A percentile compares a stretch with the other conserved stretches of the same genome.
phyloP scores from a whole-genome alignment of 1,140 invertebrate genomes.

The Drosophila navojoa region DNA sequence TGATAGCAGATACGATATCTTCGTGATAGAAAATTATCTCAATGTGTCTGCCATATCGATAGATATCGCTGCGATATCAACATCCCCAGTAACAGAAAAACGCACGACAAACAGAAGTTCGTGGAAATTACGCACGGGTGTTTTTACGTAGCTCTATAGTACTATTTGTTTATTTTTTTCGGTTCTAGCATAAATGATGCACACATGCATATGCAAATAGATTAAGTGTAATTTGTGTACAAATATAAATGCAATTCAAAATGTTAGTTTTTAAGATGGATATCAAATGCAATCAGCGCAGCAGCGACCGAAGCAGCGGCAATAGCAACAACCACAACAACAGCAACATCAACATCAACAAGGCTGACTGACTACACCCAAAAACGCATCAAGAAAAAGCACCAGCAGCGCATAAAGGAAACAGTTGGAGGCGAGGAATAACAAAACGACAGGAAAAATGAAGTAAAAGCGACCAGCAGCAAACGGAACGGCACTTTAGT shows the following conservation, averaged over 20 bases:
- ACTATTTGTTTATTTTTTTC: slow-evolving; percentile 53
- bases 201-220: slow-evolving; percentile 23
- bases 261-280: slow-evolving; percentile 37
- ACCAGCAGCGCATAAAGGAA: slow-evolving; percentile 13
- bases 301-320: slow-evolving; percentile 9
- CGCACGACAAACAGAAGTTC: slow-evolving; percentile 42
- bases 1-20: background rate
- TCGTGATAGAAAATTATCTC: slow-evolving; percentile 1
- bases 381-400: slow-evolving; percentile 15
- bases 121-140: slow-evolving; percentile 45
- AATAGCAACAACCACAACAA: slow-evolving; percentile 24
- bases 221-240: slow-evolving; percentile 40
- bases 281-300: slow-evolving; percentile 44
- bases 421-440: slow-evolving; percentile 34
- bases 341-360: background rate
- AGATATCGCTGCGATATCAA: slow-evolving; percentile 8
- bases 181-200: slow-evolving; percentile 39
- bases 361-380: slow-evolving; percentile 45
- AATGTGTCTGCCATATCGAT: slow-evolving; percentile 1
- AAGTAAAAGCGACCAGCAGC: slow-evolving; percentile 51
- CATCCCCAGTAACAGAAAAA: slow-evolving; percentile 33
- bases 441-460: slow-evolving; percentile 49
- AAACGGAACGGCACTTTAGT: slow-evolving; percentile 55
- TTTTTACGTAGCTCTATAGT: slow-evolving; percentile 48
- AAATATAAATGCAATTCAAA: slow-evolving; percentile 20